Conservation (phyloP, 2,797 vertebrate genomes). For the Neostethus bicornis region DNA sequence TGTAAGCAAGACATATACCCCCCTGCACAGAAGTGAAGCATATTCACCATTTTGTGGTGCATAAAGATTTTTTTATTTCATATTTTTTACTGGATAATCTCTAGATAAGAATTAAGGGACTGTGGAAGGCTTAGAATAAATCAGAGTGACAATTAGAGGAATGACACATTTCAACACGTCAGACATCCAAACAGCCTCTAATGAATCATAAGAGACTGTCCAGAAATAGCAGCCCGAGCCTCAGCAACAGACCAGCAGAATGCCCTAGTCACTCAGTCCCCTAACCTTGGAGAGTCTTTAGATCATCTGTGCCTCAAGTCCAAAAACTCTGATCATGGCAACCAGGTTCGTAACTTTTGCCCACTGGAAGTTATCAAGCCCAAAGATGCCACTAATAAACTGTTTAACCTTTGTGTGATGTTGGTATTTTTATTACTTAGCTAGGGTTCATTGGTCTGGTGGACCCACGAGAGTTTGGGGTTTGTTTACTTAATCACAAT, state of each 20-base stretch:
- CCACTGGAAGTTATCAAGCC: not conserved
- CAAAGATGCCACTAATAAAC: not conserved
- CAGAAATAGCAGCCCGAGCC: conserved; percentile 61
- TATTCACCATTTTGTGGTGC: conserved; percentile 30
- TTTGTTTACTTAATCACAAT: too few relatives aligned
- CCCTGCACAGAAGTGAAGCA: conserved; percentile 9
- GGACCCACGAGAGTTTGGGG: too few relatives aligned
- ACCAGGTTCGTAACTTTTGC: not conserved
- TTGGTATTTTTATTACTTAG: too few relatives aligned
- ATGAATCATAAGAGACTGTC: conserved; percentile 66
- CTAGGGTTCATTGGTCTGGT: too few relatives aligned
- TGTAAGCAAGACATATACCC: too few relatives aligned
- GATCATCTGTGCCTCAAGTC: conserved; percentile 7
- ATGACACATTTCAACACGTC: conserved; percentile 70
- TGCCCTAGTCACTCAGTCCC: conserved; percentile 19
- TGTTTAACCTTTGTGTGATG: not conserved
- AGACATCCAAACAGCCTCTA: conserved; percentile 50
- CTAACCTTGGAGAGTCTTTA: conserved; percentile 14
- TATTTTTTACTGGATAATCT: conserved; percentile 29
- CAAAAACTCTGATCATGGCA: not conserved
- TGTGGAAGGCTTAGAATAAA: conserved; percentile 41
- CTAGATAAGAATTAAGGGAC: conserved; percentile 39
- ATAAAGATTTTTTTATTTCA: conserved; percentile 22
- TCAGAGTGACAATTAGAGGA: conserved; percentile 68
- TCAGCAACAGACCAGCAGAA: conserved; percentile 22